These are phyloP conservation scores for Salarias fasciatus DNA, from an alignment of 2,797 vertebrate species.

Conservation along the genomic window DNA sequence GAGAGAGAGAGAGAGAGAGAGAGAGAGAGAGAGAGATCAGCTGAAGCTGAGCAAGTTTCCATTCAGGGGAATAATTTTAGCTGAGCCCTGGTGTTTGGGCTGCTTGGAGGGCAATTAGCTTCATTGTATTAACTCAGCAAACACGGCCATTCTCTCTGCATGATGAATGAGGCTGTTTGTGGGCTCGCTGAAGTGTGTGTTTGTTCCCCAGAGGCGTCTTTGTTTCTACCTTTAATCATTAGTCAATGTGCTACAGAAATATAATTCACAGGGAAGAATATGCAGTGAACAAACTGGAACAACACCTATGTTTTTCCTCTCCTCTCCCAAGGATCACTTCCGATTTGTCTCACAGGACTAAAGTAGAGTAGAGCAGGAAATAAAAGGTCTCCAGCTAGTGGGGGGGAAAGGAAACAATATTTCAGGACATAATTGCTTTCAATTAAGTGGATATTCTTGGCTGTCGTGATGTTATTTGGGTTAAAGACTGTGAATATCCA, in stretches of 20 bases:
- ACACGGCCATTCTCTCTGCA: conserved; percentile 76
- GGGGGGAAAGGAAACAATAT: conserved; percentile 43
- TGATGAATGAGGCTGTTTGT: conserved; percentile 83
- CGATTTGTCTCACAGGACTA: conserved; percentile 50
- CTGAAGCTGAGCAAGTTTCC: conserved; percentile 72
- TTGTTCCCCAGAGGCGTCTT: conserved; percentile 79
- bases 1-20: conserved; percentile 18
- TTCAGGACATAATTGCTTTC: conserved; percentile 60
- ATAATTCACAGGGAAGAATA: conserved; percentile 71
- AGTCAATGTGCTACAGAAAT: conserved; percentile 77
- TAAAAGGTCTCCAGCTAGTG: conserved; percentile 32
- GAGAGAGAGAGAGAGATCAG: conserved; percentile 56
- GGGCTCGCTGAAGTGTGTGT: conserved; percentile 76
- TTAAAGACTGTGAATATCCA: conserved; percentile 61
- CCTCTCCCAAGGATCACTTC: conserved; percentile 46
- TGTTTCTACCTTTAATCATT: conserved; percentile 82
- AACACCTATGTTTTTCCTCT: conserved; percentile 47
- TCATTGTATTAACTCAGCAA: conserved; percentile 84
- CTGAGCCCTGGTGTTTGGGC: conserved; percentile 78
- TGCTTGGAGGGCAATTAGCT: conserved; percentile 82
- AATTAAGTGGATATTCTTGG: conserved; percentile 65
- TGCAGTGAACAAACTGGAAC: conserved; percentile 65
- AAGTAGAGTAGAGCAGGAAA: conserved; percentile 44
- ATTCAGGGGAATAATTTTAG: conserved; percentile 78
- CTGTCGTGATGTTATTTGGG: conserved; percentile 55